phyloP scores from a whole-genome alignment of 2,888 invertebrate genomes.

The Lochmaea capreae region DNA sequence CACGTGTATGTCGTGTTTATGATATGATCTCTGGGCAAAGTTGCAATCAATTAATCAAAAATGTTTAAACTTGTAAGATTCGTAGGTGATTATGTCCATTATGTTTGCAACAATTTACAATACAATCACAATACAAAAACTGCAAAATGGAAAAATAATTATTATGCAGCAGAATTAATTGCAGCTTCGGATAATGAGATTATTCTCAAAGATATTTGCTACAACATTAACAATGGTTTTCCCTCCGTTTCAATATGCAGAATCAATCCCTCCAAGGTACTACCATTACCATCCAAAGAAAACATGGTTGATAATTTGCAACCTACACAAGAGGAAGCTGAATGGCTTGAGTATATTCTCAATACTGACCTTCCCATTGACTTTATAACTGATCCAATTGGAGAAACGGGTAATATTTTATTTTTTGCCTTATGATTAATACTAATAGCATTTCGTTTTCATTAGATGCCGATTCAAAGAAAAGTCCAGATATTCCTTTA shows the following conservation, averaged over 20 bases:
- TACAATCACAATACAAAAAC: background rate
- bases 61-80: too few species aligned
- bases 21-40: too few species aligned
- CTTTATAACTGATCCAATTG: background rate
- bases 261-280: background rate
- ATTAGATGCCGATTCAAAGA: background rate
- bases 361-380: too few species aligned
- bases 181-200: background rate
- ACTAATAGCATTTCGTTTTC: background rate
- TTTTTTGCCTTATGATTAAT: background rate
- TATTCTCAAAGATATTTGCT: background rate
- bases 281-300: background rate
- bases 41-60: too few species aligned
- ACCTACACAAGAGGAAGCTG: constrained; percentile 1
- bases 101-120: background rate
- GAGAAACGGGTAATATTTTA: too few species aligned
- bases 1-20: too few species aligned
- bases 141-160: background rate
- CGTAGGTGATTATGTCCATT: too few species aligned
- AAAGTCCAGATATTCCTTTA: too few species aligned
- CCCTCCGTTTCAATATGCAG: background rate
- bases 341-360: background rate
- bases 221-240: background rate
- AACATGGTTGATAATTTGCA: background rate
- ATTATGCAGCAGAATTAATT: constrained; percentile 2